Percentiles rank a stretch among this genome's conserved stretches.
Conservation (phyloP, 2,888 invertebrate species). For the Lamellibrachia columna region DNA sequence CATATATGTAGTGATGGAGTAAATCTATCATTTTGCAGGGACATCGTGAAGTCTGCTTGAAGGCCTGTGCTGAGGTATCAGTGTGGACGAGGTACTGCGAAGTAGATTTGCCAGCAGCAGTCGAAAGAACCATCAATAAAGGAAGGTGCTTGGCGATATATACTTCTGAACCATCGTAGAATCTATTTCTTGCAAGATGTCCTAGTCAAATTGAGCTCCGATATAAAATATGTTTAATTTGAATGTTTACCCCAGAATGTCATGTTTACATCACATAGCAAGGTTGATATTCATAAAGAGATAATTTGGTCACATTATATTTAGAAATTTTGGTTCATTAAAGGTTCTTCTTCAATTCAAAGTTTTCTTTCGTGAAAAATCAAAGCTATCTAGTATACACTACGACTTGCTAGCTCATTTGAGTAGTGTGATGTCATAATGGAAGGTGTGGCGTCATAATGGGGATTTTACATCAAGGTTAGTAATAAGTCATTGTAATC, state of each 20-base stretch:
- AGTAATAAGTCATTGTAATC: background rate
- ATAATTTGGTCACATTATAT: too few species aligned
- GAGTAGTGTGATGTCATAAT: background rate
- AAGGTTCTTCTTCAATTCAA: too few species aligned
- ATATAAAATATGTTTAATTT: too few species aligned
- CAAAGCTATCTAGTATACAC: too few species aligned
- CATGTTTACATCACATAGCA: too few species aligned
- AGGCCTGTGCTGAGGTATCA: constrained; percentile 44
- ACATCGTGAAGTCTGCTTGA: constrained; percentile 37
- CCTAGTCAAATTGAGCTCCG: too few species aligned
- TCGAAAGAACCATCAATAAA: constrained; percentile 61
- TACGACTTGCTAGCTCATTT: too few species aligned
- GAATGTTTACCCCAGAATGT: too few species aligned
- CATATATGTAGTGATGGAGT: background rate
- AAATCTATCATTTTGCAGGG: constrained; percentile 22
- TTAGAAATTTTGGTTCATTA: too few species aligned
- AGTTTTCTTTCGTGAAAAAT: too few species aligned
- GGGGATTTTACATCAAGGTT: background rate
- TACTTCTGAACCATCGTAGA: constrained; percentile 47
- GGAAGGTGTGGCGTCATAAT: too few species aligned
- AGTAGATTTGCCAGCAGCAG: constrained; percentile 76
- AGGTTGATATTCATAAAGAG: too few species aligned
- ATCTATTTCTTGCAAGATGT: background rate
- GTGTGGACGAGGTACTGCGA: constrained; percentile 76
- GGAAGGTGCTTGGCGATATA: background rate